Percentiles rank a stretch among this genome's conserved stretches.
These are phyloP conservation scores for Griposia aprilina DNA, from an alignment of 2,888 invertebrate genomes.

Conservation along the genomic window DNA sequence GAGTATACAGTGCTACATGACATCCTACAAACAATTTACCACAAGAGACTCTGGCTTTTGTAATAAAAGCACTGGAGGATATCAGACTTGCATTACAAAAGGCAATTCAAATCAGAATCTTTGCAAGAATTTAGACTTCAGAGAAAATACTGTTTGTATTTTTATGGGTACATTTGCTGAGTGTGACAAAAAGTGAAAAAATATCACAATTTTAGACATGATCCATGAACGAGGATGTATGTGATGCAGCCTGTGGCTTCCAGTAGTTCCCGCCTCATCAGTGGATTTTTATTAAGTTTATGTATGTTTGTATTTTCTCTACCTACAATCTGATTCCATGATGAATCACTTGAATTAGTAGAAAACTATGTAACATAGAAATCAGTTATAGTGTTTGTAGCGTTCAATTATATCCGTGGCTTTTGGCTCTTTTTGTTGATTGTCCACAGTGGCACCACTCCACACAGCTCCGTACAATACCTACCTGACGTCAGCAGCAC, in stretches of 20 bases:
- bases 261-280: not conserved
- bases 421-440: conserved; percentile 21
- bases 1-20: not conserved
- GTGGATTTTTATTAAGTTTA: not conserved
- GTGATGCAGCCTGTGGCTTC: not conserved
- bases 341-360: conserved; percentile 4
- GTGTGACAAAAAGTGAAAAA: not conserved
- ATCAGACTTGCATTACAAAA: not conserved
- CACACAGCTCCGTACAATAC: conserved; percentile 70
- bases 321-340: not conserved
- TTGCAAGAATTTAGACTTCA: not conserved
- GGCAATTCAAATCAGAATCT: not conserved
- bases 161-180: not conserved
- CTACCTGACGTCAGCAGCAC: conserved; percentile 81
- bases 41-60: not conserved
- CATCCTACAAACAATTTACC: not conserved
- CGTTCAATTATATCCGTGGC: conserved; percentile 15
- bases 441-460: conserved; percentile 29
- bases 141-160: not conserved
- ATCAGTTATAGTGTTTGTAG: conserved; percentile 1
- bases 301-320: not conserved
- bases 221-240: not conserved
- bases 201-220: not conserved
- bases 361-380: not conserved
- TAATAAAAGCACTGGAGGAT: not conserved